These are phyloP conservation scores for Catostomus latipinnis DNA, from an alignment of 2,797 vertebrate genomes.

Conservation along the genomic window DNA sequence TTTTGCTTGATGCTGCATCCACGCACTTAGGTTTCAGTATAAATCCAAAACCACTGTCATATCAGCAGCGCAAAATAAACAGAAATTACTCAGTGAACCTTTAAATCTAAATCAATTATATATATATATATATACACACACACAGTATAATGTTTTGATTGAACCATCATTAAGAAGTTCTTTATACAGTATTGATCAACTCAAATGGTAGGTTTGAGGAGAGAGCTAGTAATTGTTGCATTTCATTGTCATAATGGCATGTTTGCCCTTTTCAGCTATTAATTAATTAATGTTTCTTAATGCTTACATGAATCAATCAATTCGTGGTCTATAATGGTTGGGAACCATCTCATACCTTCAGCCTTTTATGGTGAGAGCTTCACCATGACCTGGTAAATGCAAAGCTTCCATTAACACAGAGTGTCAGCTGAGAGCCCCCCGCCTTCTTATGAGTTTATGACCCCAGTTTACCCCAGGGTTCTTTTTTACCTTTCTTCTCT, in stretches of 20 bases:
- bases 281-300: constrained; percentile 27
- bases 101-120: background rate
- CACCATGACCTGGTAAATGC: constrained; percentile 23
- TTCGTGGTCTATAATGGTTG: constrained; percentile 30
- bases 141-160: background rate
- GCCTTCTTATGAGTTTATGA: constrained; percentile 42
- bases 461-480: constrained; percentile 13
- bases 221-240: constrained; percentile 8
- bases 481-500: constrained; percentile 3
- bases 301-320: constrained; percentile 35
- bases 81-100: background rate
- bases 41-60: too few species aligned
- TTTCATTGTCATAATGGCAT: background rate
- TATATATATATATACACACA: background rate
- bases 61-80: too few species aligned
- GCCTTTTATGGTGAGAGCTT: constrained; percentile 17
- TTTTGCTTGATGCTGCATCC: too few species aligned
- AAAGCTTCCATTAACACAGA: constrained; percentile 39
- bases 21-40: too few species aligned
- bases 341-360: constrained; percentile 10
- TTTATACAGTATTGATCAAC: constrained; percentile 2
- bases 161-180: background rate
- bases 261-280: constrained; percentile 20
- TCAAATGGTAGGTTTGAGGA: background rate
- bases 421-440: constrained; percentile 5